phyloP scores from a whole-genome alignment of 2,113 vertebrate species.

The Motacilla alba region DNA sequence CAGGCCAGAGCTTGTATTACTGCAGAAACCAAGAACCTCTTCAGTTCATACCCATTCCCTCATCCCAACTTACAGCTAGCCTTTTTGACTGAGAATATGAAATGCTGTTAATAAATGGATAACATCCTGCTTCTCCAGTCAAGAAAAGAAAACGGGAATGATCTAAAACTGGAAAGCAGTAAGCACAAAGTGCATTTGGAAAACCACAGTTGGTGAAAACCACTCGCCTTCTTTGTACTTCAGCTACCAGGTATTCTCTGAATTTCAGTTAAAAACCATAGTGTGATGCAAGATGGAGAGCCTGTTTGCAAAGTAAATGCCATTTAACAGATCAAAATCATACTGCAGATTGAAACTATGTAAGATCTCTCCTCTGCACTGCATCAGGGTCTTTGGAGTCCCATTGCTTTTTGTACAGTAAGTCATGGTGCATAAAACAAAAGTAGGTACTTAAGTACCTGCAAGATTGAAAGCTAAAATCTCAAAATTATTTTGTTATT shows the following conservation, averaged over 20 bases:
- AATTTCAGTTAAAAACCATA: not conserved
- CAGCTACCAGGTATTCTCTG: not conserved
- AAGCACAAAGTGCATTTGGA: not conserved
- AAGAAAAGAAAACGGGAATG: not conserved
- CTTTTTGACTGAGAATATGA: not conserved
- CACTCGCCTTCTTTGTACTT: fast-evolving
- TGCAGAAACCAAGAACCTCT: not conserved
- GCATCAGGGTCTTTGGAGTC: not conserved
- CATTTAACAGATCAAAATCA: not conserved
- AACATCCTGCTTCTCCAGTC: not conserved
- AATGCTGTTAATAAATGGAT: not conserved
- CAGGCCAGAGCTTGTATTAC: not conserved
- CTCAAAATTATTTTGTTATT: not conserved
- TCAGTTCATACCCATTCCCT: not conserved
- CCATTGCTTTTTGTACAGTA: not conserved
- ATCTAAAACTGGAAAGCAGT: not conserved
- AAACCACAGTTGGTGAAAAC: not conserved
- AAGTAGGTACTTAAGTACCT: not conserved
- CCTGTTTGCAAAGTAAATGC: not conserved
- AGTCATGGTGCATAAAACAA: not conserved
- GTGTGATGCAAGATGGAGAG: not conserved
- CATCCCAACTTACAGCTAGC: not conserved
- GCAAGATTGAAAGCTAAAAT: not conserved
- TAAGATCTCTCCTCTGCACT: not conserved
- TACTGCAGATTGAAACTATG: not conserved